phyloP scores from a whole-genome alignment of 2,797 vertebrate genomes.

The Halcyon leucocephala region DNA sequence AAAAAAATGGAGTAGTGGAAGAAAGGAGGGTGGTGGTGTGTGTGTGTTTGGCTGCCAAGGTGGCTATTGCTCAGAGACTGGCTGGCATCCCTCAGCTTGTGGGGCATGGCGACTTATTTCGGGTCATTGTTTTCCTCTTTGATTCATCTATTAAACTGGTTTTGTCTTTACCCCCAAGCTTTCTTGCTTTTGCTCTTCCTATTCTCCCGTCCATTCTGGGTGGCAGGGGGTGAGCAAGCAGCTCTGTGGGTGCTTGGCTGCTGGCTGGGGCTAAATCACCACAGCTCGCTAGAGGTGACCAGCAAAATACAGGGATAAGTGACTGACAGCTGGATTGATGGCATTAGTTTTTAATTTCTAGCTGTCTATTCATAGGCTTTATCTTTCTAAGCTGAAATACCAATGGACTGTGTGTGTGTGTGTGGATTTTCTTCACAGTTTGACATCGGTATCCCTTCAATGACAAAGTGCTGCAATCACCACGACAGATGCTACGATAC shows the following conservation, averaged over 20 bases:
- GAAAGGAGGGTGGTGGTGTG: neutral
- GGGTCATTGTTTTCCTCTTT: neutral
- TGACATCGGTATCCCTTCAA: slow-evolving; percentile 94
- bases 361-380: neutral
- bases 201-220: neutral
- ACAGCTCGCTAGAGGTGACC: neutral
- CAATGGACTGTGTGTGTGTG: neutral
- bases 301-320: neutral
- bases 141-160: neutral
- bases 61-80: neutral
- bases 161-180: neutral
- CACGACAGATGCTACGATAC: slow-evolving; percentile 96
- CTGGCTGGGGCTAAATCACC: neutral
- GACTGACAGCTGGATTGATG: neutral
- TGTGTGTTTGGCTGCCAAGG: neutral
- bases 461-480: slow-evolving; percentile 96
- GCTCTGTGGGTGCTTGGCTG: neutral
- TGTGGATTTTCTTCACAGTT: slow-evolving; percentile 80
- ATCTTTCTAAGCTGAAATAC: neutral
- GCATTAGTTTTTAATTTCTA: neutral
- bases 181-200: neutral
- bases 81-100: neutral
- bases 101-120: neutral
- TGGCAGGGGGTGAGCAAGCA: neutral
- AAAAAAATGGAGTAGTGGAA: neutral